A percentile compares a stretch with the other conserved stretches of the same genome.
Conservation (phyloP, 2,888 invertebrate genomes). For the Lasioglossum oenotherae region DNA sequence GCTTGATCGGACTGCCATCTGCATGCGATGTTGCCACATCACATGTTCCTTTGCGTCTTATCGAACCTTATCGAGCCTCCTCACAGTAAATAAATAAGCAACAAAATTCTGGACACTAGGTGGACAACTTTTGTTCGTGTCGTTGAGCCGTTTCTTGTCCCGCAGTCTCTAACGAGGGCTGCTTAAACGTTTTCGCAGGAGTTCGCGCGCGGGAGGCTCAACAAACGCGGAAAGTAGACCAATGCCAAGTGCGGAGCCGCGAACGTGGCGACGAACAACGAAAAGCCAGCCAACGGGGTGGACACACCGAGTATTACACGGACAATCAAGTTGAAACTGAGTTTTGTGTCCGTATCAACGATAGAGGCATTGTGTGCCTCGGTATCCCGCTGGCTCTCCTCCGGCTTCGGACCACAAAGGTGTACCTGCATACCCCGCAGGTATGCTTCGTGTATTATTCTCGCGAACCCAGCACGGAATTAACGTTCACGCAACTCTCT, state of each 20-base stretch:
- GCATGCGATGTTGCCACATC: too few relatives aligned
- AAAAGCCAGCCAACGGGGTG: constrained; percentile 42
- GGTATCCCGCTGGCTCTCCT: constrained; percentile 40
- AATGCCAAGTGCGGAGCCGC: constrained; percentile 56
- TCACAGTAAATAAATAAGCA: not conserved
- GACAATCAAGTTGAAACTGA: constrained; percentile 64
- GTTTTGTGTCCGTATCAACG: constrained; percentile 56
- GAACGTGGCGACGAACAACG: constrained; percentile 43
- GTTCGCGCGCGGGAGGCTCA: not conserved
- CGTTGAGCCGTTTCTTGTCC: not conserved
- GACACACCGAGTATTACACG: constrained; percentile 62
- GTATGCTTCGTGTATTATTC: constrained; percentile 63
- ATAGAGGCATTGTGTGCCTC: constrained; percentile 50
- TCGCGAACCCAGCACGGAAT: constrained; percentile 56
- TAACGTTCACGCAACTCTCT: constrained; percentile 68
- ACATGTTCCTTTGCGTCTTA: too few relatives aligned
- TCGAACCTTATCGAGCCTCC: too few relatives aligned
- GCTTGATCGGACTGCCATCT: too few relatives aligned
- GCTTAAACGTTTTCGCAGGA: not conserved
- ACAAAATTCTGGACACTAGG: too few relatives aligned
- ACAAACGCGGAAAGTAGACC: constrained; percentile 67
- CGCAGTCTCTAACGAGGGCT: not conserved
- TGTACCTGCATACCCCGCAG: constrained; percentile 62
- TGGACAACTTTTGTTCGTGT: not conserved
- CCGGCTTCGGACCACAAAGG: constrained; percentile 58